Evolutionary conservation across 2,797 vertebrate genomes (phyloP).

Genomic region (Gallirallus australis): DNA sequence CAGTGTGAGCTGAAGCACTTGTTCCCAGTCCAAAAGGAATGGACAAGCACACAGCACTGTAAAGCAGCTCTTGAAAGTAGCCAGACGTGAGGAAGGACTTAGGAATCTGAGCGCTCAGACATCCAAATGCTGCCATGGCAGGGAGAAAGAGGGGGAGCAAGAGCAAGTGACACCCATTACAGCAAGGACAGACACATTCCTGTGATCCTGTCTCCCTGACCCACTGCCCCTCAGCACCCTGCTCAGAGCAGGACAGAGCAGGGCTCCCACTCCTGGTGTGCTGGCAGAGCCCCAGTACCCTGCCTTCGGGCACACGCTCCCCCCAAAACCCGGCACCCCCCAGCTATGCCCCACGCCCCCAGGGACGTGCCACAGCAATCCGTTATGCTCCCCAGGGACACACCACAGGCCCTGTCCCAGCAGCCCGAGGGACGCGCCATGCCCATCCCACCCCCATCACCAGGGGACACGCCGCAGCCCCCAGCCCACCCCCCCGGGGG

Average conservation of each 20-base stretch:
- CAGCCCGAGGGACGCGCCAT: fast-evolving
- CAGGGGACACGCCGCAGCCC: neutral
- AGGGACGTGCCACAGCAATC: fast-evolving
- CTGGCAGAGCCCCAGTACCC: neutral
- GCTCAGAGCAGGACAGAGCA: neutral
- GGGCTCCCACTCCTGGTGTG: fast-evolving
- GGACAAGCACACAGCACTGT: neutral
- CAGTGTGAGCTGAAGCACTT: neutral
- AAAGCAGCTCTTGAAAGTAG: fast-evolving
- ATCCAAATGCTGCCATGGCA: neutral
- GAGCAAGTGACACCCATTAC: neutral
- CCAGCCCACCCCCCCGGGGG: no score
- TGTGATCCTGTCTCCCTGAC: neutral
- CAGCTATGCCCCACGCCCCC: fast-evolving
- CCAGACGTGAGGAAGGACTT: neutral
- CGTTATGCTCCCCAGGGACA: neutral
- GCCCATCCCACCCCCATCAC: no score
- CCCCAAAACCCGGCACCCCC: neutral
- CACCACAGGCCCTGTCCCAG: neutral
- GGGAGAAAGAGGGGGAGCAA: neutral
- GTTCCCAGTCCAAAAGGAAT: neutral
- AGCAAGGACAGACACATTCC: neutral
- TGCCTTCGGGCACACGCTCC: fast-evolving
- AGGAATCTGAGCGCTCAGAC: fast-evolving
- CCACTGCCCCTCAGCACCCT: fast-evolving